phyloP scores from a whole-genome alignment of 1,140 invertebrate species.

The Oreohelix idahoensis region DNA sequence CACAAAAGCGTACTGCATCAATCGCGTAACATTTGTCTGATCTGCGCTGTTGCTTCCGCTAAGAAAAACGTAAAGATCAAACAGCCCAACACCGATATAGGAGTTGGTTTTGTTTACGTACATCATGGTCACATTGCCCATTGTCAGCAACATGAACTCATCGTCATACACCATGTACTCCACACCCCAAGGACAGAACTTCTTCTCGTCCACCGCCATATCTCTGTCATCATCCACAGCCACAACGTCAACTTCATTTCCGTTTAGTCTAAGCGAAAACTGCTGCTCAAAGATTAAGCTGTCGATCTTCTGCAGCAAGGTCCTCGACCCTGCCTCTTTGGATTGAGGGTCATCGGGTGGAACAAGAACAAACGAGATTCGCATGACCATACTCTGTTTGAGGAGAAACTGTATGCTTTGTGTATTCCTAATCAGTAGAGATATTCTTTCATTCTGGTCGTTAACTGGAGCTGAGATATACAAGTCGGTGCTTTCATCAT shows the following conservation, averaged over 20 bases:
- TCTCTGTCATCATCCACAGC: constrained; percentile 16
- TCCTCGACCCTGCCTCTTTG: constrained; percentile 36
- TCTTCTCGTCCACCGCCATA: constrained; percentile 21
- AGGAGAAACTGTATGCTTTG: neutral
- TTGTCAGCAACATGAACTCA: constrained; percentile 4
- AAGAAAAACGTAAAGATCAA: constrained; percentile 60
- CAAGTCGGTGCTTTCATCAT: neutral
- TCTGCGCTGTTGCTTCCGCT: constrained; percentile 47
- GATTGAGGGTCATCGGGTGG: constrained; percentile 43
- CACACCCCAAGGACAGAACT: constrained; percentile 30
- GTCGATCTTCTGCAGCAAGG: constrained; percentile 50
- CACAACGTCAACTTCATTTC: constrained; percentile 51
- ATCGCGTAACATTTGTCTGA: constrained; percentile 41
- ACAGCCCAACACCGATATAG: constrained; percentile 57
- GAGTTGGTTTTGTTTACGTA: constrained; percentile 58
- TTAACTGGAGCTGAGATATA: constrained; percentile 21
- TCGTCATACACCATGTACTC: constrained; percentile 25
- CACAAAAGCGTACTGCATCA: constrained; percentile 53
- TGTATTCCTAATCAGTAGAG: neutral
- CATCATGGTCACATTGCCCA: constrained; percentile 20
- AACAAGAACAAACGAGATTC: constrained; percentile 51
- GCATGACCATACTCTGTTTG: neutral
- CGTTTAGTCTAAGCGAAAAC: constrained; percentile 59
- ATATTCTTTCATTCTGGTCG: neutral
- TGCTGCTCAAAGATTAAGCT: constrained; percentile 46